Conservation (phyloP, 2,113 vertebrate species). For the Drymodes brunneopygia region DNA sequence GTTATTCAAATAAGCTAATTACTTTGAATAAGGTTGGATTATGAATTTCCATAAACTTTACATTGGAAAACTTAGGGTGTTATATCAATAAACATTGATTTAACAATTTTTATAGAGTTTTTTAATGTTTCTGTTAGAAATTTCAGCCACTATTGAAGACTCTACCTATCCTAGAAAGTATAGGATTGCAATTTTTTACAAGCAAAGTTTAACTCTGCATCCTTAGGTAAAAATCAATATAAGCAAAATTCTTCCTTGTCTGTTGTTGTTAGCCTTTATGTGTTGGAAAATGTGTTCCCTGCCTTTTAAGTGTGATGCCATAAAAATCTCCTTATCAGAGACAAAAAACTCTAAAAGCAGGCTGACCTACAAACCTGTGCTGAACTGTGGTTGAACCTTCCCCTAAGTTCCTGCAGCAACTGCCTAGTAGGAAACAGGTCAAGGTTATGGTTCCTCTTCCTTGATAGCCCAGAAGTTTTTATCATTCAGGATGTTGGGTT, state of each 20-base stretch:
- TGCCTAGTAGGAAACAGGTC: background rate
- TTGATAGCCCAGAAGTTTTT: background rate
- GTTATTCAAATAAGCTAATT: background rate
- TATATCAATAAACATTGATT: background rate
- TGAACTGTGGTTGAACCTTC: background rate
- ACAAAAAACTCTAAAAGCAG: background rate
- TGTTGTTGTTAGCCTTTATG: background rate
- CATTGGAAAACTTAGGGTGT: background rate
- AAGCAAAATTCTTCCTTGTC: background rate
- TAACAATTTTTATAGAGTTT: background rate
- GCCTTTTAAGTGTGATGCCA: background rate
- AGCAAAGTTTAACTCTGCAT: background rate
- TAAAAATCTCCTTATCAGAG: background rate
- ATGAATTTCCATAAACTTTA: background rate
- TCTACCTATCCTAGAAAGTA: background rate
- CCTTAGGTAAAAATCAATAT: background rate
- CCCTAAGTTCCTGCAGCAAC: background rate
- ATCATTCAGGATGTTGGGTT: background rate
- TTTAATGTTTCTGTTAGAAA: background rate
- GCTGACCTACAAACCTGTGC: background rate
- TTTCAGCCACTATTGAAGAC: background rate
- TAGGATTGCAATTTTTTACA: background rate
- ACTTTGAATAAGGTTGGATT: background rate
- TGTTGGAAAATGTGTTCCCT: background rate
- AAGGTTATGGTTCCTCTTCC: background rate